Conservation (phyloP, 2,888 invertebrate species). For the Subacronicta megacephala region DNA sequence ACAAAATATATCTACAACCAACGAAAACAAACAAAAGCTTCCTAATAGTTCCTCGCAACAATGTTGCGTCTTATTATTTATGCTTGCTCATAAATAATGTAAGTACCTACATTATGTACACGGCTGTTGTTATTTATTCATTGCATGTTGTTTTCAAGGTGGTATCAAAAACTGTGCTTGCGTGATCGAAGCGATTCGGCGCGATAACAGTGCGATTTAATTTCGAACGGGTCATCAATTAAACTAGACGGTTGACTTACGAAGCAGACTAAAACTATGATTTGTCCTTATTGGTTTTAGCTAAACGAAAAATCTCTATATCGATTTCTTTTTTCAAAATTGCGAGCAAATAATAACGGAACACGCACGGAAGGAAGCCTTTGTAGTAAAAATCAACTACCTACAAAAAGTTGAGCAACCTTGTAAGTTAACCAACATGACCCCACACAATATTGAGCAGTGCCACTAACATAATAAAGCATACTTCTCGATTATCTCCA, state of each 20-base stretch:
- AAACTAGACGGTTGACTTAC: constrained; percentile 57
- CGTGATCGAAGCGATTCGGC: constrained; percentile 62
- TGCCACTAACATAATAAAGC: constrained; percentile 30
- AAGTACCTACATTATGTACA: constrained; percentile 26
- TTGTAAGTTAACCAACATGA: constrained; percentile 56
- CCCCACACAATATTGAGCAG: constrained; percentile 41
- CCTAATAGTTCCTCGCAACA: constrained; percentile 9
- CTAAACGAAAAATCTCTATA: constrained; percentile 27
- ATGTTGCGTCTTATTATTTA: constrained; percentile 28
- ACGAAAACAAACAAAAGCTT: too few relatives aligned
- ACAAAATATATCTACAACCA: not conserved
- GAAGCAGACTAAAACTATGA: constrained; percentile 36
- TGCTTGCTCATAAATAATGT: constrained; percentile 41
- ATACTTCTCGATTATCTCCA: constrained; percentile 34
- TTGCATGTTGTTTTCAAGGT: constrained; percentile 54
- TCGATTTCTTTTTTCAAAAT: constrained; percentile 27
- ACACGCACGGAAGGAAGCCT: constrained; percentile 42
- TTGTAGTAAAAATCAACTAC: constrained; percentile 36
- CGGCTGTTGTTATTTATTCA: constrained; percentile 51
- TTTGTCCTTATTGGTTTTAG: constrained; percentile 51
- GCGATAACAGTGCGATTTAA: constrained; percentile 60
- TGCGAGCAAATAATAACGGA: constrained; percentile 38
- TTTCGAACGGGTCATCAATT: constrained; percentile 64
- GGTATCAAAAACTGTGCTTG: constrained; percentile 59
- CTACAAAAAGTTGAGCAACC: constrained; percentile 63